Base-by-base conservation (phyloP, 2,113 vertebrate species). In the Capreolus pygargus region DNA sequence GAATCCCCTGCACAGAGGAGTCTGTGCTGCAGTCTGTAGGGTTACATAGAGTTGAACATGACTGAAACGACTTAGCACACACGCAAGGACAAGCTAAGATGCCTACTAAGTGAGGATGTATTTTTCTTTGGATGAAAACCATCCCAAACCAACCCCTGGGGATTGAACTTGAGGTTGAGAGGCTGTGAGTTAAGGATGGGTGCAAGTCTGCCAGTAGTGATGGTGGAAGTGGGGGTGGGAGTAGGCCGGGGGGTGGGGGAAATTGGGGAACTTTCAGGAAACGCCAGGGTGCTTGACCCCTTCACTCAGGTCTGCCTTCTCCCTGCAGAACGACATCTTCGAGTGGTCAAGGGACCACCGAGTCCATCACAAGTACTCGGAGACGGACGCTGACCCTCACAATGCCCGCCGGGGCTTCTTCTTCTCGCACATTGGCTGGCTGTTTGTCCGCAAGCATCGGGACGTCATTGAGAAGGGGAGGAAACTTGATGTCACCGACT, bases 281-380 rank as follows among this genome's bases (percentile, higher is more conserved):
- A 74, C 0, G 0, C 19, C 6, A 0, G 2, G n/a, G 36, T 30
- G 7, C 58, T 91, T 5, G 70, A 12, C 36, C 45, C 60, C 70
- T 96, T 85, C 28, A 60, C 60, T 86, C 23, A 36, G 76, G 30
- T 64, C 0, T 0, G 30, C 0, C 0, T 39, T 5, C 8, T 86
- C 43, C 94, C 45, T 95, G 84, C 98, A 99, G 99, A 99, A 99
- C 0, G 98, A 99, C 88, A 99, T 99, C 95, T 99, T 99, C 0
- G 98, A 99, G 97, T 99, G 99, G 99, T 97, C 97, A 84, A 97
- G 99, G 3, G 99, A 99, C 79, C 99, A 99, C 93, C 98, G 99
- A 0, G 98, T 99, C 96, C 99, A 99, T 95, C 99, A 99, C 98
- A 99, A 99, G 98, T 99, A 99, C 98, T 99, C 99, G 0, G 99